phyloP scores from a whole-genome alignment of 2,888 invertebrate species.

The Caenorhabditis sp. region DNA sequence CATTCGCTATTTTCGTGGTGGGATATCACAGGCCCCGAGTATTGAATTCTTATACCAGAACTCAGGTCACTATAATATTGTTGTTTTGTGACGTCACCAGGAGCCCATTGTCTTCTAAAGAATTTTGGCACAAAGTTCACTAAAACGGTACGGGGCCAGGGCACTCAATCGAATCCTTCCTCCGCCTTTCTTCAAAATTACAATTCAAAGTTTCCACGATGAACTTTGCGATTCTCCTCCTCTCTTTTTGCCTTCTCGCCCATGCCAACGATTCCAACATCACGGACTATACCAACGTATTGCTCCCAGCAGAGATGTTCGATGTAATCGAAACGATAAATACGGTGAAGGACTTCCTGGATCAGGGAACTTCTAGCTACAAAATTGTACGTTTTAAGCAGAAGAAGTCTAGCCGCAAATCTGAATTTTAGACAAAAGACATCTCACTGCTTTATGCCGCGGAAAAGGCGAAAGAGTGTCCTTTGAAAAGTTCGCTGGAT shows the following conservation, averaged over 20 bases:
- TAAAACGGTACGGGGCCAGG: background rate
- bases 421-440: conserved; percentile 14
- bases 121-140: background rate
- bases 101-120: too few relatives aligned
- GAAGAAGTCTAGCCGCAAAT: background rate
- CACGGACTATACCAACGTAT: too few relatives aligned
- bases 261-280: background rate
- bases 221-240: conserved; percentile 33
- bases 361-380: conserved; percentile 4
- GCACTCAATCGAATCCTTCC: conserved; percentile 14
- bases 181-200: background rate
- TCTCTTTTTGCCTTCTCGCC: conserved; percentile 8
- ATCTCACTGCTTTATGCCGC: background rate
- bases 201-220: conserved; percentile 15
- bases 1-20: too few relatives aligned
- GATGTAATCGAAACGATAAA: background rate
- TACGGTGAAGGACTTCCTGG: conserved; percentile 3
- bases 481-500: background rate
- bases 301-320: background rate
- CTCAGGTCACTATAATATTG: background rate
- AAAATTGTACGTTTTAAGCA: background rate
- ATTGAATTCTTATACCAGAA: too few relatives aligned
- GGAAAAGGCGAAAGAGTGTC: conserved; percentile 8
- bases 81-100: background rate
- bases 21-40: too few relatives aligned